Evolutionary conservation across 2,113 vertebrate species (phyloP), one percentile per base, ranked within the genome.

Genomic region (Mormyrus iriodes): DNA sequence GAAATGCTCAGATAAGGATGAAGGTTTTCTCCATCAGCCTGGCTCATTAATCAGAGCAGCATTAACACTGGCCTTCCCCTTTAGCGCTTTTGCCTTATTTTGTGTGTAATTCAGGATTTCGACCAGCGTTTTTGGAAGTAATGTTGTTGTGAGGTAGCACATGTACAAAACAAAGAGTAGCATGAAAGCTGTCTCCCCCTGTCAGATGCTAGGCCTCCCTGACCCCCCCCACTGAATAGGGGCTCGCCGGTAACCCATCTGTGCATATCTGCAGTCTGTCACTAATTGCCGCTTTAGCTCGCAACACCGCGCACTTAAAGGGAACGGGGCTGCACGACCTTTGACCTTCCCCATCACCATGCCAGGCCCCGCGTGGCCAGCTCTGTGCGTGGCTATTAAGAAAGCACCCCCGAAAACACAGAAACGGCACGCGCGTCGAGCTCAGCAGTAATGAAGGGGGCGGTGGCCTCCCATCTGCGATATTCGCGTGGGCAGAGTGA

Each of bases 241-340:
- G 49, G 19, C 9, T 87, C 21, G 24, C 35, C 42, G 86, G 15
- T 65, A 87, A 42, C 55, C 53, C 86, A 65, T 87, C 86, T 87
- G 53, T 87, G 86, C 52, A 17, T 24, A 65, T 39, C 19, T 65
- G 48, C 24, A 58, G 86, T 46, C 53, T 87, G 86, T 87, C 55
- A 21, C 55, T 87, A 87, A 87, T 87, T 87, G 86, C 86, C 1
- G 24, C 15, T 87, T 87, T 24, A 87, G 55, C 31, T 39, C 52
- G 6, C 17, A 55, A 39, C 52, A 24, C 2, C 31, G 31, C n/a
- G 42, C 85, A 7, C 27, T 55, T 39, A 39, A 42, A 42, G 17
- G 35, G 51, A 87, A 39, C 5, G 15, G 35, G n/a, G 86, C 39
- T 17, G 35, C 31, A 39, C 48, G 39, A 4, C 31, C 31, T 39